These are phyloP conservation scores for Epinephelus coioides DNA, from an alignment of 2,797 vertebrate species.

Conservation along the genomic window DNA sequence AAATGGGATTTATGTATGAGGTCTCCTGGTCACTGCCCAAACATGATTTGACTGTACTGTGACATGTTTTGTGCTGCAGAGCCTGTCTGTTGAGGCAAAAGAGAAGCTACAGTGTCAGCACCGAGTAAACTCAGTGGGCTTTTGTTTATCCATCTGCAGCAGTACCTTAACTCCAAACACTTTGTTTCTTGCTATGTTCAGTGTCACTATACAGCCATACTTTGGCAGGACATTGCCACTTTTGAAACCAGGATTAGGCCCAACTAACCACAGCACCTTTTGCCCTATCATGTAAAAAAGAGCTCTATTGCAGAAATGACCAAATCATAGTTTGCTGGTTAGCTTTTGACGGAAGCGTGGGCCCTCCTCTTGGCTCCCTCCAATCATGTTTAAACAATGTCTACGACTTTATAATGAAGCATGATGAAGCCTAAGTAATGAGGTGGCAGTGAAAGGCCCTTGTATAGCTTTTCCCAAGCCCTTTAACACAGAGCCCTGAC, in stretches of 20 bases:
- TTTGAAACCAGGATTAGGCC: slow-evolving; percentile 6
- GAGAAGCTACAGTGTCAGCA: background rate
- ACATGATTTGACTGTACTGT: background rate
- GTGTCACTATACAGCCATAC: background rate
- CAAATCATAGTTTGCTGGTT: slow-evolving; percentile 28
- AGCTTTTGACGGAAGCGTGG: slow-evolving; percentile 22
- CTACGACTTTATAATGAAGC: slow-evolving; percentile 79
- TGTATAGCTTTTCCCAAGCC: slow-evolving; percentile 75
- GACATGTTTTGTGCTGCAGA: background rate
- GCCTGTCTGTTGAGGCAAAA: slow-evolving; percentile 4
- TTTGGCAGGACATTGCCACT: background rate
- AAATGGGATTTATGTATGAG: slow-evolving; percentile 16
- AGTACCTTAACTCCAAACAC: background rate
- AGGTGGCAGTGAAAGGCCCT: slow-evolving; percentile 72
- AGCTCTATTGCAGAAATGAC: slow-evolving; percentile 7
- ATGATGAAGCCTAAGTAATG: slow-evolving; percentile 83
- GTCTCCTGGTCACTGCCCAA: background rate
- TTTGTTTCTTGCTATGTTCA: background rate
- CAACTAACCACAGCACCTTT: slow-evolving; percentile 15
- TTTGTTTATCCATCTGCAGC: slow-evolving; percentile 10
- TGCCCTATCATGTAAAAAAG: slow-evolving; percentile 7
- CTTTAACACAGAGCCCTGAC: slow-evolving; percentile 83
- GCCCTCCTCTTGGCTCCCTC: slow-evolving; percentile 31
- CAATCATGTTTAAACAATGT: slow-evolving; percentile 80
- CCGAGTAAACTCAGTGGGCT: background rate